These are phyloP conservation scores for Polyommatus icarus DNA, from an alignment of 2,888 invertebrate species.

Conservation along the genomic window DNA sequence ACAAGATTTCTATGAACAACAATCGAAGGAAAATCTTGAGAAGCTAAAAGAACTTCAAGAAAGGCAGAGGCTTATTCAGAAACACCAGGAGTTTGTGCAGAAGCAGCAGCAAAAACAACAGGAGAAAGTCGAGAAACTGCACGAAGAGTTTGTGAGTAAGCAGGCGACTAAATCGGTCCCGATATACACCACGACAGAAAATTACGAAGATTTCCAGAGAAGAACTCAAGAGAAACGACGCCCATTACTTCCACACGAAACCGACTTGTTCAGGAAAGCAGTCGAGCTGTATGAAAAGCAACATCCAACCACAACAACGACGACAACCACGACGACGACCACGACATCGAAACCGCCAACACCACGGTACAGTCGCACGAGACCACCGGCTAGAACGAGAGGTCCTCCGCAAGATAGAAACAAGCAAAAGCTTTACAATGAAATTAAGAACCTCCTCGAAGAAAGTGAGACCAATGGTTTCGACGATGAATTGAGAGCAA, in stretches of 20 bases:
- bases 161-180: constrained; percentile 84
- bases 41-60: constrained; percentile 85
- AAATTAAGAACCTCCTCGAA: constrained; percentile 77
- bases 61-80: constrained; percentile 85
- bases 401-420: constrained; percentile 74
- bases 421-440: constrained; percentile 80
- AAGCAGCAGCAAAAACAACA: constrained; percentile 90
- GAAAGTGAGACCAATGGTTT: constrained; percentile 81
- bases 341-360: constrained; percentile 69
- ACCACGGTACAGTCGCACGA: constrained; percentile 57
- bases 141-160: constrained; percentile 84
- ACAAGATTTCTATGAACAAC: constrained; percentile 80
- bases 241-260: constrained; percentile 82
- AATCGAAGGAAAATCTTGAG: constrained; percentile 82
- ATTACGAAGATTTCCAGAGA: constrained; percentile 64
- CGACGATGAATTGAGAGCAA: constrained; percentile 73
- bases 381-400: constrained; percentile 62
- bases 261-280: constrained; percentile 83
- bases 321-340: constrained; percentile 84
- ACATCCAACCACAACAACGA: constrained; percentile 85
- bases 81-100: constrained; percentile 88
- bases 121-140: constrained; percentile 86
- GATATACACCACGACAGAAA: constrained; percentile 73
- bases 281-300: constrained; percentile 84
- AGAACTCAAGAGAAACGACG: constrained; percentile 69